Base-by-base conservation (phyloP, 2,888 invertebrate genomes). In the Colostygia pectinataria region DNA sequence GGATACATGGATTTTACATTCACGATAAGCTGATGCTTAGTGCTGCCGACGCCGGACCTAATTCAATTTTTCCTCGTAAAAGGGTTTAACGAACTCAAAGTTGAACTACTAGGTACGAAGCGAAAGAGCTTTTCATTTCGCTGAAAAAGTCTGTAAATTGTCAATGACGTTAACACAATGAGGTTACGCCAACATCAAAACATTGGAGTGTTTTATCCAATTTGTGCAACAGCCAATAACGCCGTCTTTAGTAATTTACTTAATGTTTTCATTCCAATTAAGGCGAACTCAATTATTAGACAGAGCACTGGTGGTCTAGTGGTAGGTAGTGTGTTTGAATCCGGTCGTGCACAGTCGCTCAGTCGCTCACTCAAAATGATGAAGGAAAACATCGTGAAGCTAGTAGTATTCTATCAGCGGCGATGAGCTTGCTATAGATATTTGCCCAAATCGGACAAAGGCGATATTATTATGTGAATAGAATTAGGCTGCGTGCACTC, bases 391-490 rank as follows among this genome's bases (percentile, higher is more conserved):
- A 37, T 13, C 37, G 50, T 24, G 31, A 46, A 39, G n/a, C n/a
- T n/a, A n/a, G n/a, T n/a, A n/a, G n/a, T n/a, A n/a, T n/a, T n/a
- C n/a, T n/a, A n/a, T n/a, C n/a, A n/a, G n/a, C n/a, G n/a, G n/a
- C n/a, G n/a, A n/a, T n/a, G n/a, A n/a, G n/a, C n/a, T n/a, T n/a
- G n/a, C n/a, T n/a, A 32, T 42, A 48, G 57, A 48, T 36, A 42
- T 10, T 45, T 49, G 53, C 48, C 57, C 33, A 57, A 59, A 61
- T 62, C 60, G 42, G 14, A 51, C 48, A 53, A 53, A 61, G 56
- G 50, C 54, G 50, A 59, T 66, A 66, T 70, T 71, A 65, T 69
- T 66, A 63, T 1, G 20, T 76, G 68, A 70, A 69, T 25, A 66
- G 64, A 66, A 65, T 66, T 65, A 40, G 59, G 59, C 61, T 60